Percentiles rank a stretch among this genome's conserved stretches.
Conservation (phyloP, 2,888 invertebrate species). For the Pseudoips prasinana region DNA sequence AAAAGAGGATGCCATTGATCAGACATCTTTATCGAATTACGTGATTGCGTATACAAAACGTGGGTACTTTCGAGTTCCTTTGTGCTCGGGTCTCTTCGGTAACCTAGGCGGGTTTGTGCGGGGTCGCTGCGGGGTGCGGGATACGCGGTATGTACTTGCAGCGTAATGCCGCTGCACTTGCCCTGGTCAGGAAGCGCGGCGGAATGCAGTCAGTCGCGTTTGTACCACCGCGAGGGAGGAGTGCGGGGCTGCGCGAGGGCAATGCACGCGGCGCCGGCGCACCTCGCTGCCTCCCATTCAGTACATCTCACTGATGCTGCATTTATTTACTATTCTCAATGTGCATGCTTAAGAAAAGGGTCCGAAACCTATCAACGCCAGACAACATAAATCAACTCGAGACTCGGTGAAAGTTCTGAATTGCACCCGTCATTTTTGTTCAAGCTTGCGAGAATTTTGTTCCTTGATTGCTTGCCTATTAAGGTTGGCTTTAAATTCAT, state of each 20-base stretch:
- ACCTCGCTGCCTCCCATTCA: conserved; percentile 67
- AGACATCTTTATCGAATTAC: conserved; percentile 51
- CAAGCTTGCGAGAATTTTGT: conserved; percentile 21
- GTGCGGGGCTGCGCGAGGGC: conserved; percentile 57
- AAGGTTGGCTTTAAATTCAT: too few species aligned
- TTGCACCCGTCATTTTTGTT: conserved; percentile 32
- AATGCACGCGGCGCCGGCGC: conserved; percentile 75
- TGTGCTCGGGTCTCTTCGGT: conserved; percentile 43
- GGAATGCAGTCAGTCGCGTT: conserved; percentile 82
- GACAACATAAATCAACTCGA: conserved; percentile 19
- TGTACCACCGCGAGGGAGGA: conserved; percentile 47
- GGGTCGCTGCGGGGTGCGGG: conserved; percentile 32
- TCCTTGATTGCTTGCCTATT: too few species aligned
- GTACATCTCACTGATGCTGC: conserved; percentile 58
- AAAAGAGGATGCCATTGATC: conserved; percentile 50
- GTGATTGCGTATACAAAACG: conserved; percentile 40
- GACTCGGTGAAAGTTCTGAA: conserved; percentile 34
- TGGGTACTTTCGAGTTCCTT: conserved; percentile 41
- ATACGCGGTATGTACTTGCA: conserved; percentile 62
- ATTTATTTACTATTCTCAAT: conserved; percentile 58
- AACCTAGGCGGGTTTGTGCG: conserved; percentile 42
- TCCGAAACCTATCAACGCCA: conserved; percentile 21
- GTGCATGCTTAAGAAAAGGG: conserved; percentile 15
- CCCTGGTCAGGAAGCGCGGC: conserved; percentile 79
- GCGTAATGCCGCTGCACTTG: conserved; percentile 77